A percentile compares a stretch with the other conserved stretches of the same genome.
Evolutionary conservation across 30 jellyfish, hydroid and myxozoan genomes (phyloP).

Genomic region (Cassiopea xamachana): DNA sequence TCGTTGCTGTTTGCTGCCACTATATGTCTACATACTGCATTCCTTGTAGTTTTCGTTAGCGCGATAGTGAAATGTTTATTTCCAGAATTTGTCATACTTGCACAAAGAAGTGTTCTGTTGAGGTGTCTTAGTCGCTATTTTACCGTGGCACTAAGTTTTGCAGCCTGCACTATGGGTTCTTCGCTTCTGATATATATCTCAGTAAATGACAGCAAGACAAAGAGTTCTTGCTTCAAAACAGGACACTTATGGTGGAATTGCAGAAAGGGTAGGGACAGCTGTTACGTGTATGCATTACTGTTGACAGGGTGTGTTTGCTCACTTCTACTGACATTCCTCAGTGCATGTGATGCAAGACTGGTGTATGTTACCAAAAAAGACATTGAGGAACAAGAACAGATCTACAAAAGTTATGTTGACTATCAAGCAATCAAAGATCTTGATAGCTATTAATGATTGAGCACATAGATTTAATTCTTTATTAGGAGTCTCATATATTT

Average conservation of each 20-base stretch:
- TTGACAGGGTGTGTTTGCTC: conserved; percentile 38
- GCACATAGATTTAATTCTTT: background rate
- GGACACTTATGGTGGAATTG: conserved; percentile 51
- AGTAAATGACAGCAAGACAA: conserved; percentile 30
- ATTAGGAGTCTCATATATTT: background rate
- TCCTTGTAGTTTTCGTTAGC: conserved; percentile 27
- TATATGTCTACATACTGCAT: conserved; percentile 41
- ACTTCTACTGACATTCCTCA: conserved; percentile 11
- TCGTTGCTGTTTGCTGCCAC: conserved; percentile 56
- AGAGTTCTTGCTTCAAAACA: conserved; percentile 11
- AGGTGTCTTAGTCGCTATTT: conserved; percentile 42
- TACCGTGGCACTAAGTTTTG: conserved; percentile 24
- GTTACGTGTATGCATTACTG: conserved; percentile 41
- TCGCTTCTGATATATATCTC: conserved; percentile 20
- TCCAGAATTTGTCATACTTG: conserved; percentile 55
- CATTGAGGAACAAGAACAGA: conserved; percentile 53
- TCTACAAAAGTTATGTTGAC: conserved; percentile 55
- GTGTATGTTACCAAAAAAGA: conserved; percentile 19
- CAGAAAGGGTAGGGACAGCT: background rate
- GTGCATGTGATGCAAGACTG: conserved; percentile 69
- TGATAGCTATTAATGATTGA: conserved; percentile 16
- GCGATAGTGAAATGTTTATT: conserved; percentile 36
- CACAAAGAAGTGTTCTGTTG: conserved; percentile 42
- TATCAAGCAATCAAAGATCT: conserved; percentile 48
- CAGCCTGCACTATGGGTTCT: conserved; percentile 21